Conservation (phyloP, 1,140 invertebrate genomes). For the Orius insidiosus region DNA sequence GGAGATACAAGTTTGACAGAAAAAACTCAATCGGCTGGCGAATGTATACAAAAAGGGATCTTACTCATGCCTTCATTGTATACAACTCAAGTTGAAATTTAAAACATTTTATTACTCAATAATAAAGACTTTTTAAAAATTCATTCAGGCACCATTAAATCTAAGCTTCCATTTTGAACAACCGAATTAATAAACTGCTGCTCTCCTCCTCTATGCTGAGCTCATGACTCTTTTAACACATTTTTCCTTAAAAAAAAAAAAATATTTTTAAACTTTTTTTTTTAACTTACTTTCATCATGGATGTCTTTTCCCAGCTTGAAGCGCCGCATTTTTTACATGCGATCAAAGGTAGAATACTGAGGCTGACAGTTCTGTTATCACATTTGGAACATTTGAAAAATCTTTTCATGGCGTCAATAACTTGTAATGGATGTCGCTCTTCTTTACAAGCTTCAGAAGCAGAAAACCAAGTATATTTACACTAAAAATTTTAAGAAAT, state of each 20-base stretch:
- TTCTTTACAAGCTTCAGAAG: constrained; percentile 64
- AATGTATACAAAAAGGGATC: too few relatives aligned
- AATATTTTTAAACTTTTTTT: not conserved
- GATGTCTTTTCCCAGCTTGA: constrained; percentile 56
- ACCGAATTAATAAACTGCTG: constrained; percentile 17
- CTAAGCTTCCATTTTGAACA: constrained; percentile 14
- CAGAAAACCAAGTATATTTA: constrained; percentile 74
- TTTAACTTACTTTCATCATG: constrained; percentile 38
- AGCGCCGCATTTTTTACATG: constrained; percentile 59
- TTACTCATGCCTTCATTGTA: too few relatives aligned
- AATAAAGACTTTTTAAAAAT: not conserved
- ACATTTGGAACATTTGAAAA: constrained; percentile 80
- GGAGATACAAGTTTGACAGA: too few relatives aligned
- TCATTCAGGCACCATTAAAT: constrained; percentile 18
- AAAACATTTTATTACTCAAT: too few relatives aligned
- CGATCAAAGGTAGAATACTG: constrained; percentile 52
- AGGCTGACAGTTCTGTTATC: constrained; percentile 61
- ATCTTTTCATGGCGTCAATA: constrained; percentile 64
- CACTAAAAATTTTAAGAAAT: constrained; percentile 33
- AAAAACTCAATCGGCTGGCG: too few relatives aligned
- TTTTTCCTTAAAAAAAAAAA: constrained; percentile 15
- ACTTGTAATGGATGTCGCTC: constrained; percentile 61
- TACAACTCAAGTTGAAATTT: too few relatives aligned
- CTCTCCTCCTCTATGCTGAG: constrained; percentile 19
- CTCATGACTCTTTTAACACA: constrained; percentile 6